These are phyloP conservation scores for Phragmatobia fuliginosa DNA, from an alignment of 2,888 invertebrate genomes.

Conservation along the genomic window DNA sequence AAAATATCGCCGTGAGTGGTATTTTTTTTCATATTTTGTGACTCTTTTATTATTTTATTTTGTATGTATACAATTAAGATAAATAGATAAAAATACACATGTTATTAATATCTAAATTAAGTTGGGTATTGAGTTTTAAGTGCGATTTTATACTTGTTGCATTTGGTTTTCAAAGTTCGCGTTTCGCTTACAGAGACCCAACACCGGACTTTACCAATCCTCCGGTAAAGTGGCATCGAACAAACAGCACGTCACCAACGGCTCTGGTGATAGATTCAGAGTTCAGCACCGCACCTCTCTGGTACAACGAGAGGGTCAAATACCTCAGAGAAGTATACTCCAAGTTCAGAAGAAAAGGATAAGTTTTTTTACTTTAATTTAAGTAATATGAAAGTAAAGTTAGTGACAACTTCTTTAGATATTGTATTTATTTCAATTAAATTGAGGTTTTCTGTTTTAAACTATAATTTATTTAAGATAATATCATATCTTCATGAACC, in stretches of 20 bases:
- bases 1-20: too few relatives aligned
- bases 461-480: neutral
- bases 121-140: too few relatives aligned
- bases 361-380: neutral
- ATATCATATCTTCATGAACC: too few relatives aligned
- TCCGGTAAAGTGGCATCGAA: slow-evolving; percentile 65
- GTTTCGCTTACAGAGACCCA: slow-evolving; percentile 65
- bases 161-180: neutral
- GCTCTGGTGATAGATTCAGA: slow-evolving; percentile 65
- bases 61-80: too few relatives aligned
- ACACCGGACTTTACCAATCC: slow-evolving; percentile 63
- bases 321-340: slow-evolving; percentile 66
- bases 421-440: neutral
- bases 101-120: too few relatives aligned
- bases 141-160: too few relatives aligned
- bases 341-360: slow-evolving; percentile 64
- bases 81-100: too few relatives aligned
- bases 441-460: neutral
- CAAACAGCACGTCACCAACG: slow-evolving; percentile 51
- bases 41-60: too few relatives aligned
- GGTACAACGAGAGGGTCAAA: slow-evolving; percentile 61
- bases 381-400: neutral
- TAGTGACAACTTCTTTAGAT: neutral
- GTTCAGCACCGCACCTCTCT: slow-evolving; percentile 62
- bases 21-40: too few relatives aligned